phyloP scores from a whole-genome alignment of 2,888 invertebrate genomes.

The Heteropelma amictum region DNA sequence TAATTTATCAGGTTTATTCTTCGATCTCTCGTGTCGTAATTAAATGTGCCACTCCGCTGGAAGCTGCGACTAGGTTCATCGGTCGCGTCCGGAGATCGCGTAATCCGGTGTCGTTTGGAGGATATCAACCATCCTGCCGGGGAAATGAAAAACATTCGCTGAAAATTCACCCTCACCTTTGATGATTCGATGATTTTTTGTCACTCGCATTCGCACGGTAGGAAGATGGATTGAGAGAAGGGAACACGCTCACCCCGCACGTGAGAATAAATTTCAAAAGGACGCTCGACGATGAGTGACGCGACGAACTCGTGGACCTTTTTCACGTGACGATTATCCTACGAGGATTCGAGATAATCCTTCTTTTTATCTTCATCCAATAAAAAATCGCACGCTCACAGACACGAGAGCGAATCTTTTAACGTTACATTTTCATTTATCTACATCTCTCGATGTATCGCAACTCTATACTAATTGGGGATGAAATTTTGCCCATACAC shows the following conservation, averaged over 20 bases:
- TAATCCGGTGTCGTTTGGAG: slow-evolving; percentile 8
- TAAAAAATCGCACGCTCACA: background rate
- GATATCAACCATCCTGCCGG: slow-evolving; percentile 14
- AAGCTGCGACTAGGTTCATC: slow-evolving; percentile 8
- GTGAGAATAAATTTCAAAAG: slow-evolving; percentile 31
- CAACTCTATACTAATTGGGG: no score
- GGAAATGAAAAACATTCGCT: slow-evolving; percentile 30
- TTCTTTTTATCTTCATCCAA: background rate
- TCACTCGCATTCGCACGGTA: background rate
- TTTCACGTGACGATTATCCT: slow-evolving; percentile 23
- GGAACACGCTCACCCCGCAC: slow-evolving; percentile 16
- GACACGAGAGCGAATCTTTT: background rate
- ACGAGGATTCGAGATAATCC: slow-evolving; percentile 5
- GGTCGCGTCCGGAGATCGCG: slow-evolving; percentile 15
- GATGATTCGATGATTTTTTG: slow-evolving; percentile 13
- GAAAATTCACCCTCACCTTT: slow-evolving; percentile 5
- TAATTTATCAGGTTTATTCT: no score
- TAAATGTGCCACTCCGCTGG: background rate
- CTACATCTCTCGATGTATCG: no score
- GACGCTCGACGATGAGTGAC: background rate
- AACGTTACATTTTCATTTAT: background rate
- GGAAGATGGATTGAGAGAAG: background rate
- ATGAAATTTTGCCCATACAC: no score
- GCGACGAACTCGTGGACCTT: slow-evolving; percentile 29
- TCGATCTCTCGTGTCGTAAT: background rate